Evolutionary conservation across 2,888 invertebrate species (phyloP), one percentile per base, ranked within the genome.

Genomic region (Himalopsyche tibetana): DNA sequence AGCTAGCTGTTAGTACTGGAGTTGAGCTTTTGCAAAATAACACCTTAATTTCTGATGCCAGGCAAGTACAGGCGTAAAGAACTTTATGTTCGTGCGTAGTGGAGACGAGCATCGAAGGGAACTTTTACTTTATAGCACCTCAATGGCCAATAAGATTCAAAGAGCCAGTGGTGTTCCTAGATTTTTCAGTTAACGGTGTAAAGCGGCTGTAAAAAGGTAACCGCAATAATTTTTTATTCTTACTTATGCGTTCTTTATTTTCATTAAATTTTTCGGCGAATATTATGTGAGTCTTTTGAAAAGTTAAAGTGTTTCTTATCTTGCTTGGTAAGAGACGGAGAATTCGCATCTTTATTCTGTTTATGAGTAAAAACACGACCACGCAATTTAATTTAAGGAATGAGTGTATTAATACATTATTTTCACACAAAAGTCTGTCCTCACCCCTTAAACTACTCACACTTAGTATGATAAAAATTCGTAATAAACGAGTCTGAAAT

Each of bases 61-160:
- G 74, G 74, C 69, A 84, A 63, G 82, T 82, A 80, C 55, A 36
- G 84, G 80, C 86, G 82, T 86, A 84, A 86, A 86, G 86, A 82
- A 80, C 63, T 86, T 86, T 86, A 86, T 82, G 82, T 79, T 55
- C 82, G 82, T 82, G 84, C 80, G 82, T 82, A 63, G 40, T 63
- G 74, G 80, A 85, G 55, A 74, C 56, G 69, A 56, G 80, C 51
- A 84, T 86, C 83, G 81, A 84, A 74, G 81, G 83, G 83, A 86
- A 86, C 82, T 82, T 80, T 82, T 86, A 84, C 82, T 86, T 86
- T 86, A 86, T 84, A 82, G 69, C 86, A 81, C 84, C 81, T 81
- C 84, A 86, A 86, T 86, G 84, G 86, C 83, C 84, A 82, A 86
- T 84, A 84, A 86, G 82, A 82, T 80, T 40, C 74, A 42, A 74